Evolutionary conservation across 2,888 invertebrate species (phyloP).

Genomic region (Tiphia femorata): DNA sequence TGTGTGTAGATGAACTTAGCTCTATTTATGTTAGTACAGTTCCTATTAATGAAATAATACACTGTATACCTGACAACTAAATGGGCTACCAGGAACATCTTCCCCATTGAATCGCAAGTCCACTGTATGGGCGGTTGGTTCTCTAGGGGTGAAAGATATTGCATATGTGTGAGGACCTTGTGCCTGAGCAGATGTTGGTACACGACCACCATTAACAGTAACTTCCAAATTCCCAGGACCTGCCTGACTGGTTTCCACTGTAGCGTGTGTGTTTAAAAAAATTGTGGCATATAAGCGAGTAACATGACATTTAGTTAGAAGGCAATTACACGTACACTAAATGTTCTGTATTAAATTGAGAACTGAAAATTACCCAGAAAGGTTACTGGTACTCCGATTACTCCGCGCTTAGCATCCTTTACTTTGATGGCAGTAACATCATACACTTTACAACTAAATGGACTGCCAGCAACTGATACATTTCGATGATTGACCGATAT

Average conservation of each 20-base stretch:
- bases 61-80: conserved; percentile 70
- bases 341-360: background rate
- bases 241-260: conserved; percentile 97
- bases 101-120: conserved; percentile 96
- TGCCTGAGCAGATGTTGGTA: conserved; percentile 96
- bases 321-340: background rate
- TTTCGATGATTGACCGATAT: conserved; percentile 89
- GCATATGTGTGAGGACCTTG: conserved; percentile 97
- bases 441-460: conserved; percentile 95
- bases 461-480: conserved; percentile 88
- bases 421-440: conserved; percentile 95
- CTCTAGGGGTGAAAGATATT: conserved; percentile 96
- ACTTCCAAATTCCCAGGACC: conserved; percentile 99
- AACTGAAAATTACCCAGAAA: conserved; percentile 78
- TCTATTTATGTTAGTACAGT: too few species aligned
- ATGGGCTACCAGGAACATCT: conserved; percentile 85
- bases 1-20: too few species aligned
- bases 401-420: conserved; percentile 88
- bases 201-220: conserved; percentile 96
- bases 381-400: conserved; percentile 91
- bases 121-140: conserved; percentile 91
- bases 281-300: background rate
- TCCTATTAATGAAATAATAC: background rate
- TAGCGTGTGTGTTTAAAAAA: too few species aligned
- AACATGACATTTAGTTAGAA: background rate